Conservation (phyloP, 2,888 invertebrate species). For the Brachylomia viminalis region DNA sequence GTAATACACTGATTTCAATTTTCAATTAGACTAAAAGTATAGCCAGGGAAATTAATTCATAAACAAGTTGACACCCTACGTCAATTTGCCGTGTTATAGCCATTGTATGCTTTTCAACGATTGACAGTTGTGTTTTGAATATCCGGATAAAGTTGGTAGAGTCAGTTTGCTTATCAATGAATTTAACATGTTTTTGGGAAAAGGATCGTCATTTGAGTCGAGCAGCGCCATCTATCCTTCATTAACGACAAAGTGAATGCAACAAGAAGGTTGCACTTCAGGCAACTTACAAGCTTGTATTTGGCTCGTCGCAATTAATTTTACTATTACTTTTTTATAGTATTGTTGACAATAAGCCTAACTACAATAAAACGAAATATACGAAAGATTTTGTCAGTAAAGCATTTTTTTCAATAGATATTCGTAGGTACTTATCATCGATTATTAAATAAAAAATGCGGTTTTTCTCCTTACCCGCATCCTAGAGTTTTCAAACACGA, state of each 20-base stretch:
- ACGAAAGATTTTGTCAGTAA: no score
- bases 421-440: not conserved
- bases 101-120: not conserved
- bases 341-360: not conserved
- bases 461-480: conserved; percentile 80
- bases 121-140: not conserved
- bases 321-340: not conserved
- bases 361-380: not conserved
- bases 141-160: not conserved
- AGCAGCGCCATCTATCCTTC: conserved; percentile 38
- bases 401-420: not conserved
- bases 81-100: not conserved
- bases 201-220: not conserved
- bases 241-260: not conserved
- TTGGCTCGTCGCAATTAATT: not conserved
- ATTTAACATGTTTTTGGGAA: not conserved
- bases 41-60: no score
- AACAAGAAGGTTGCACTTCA: not conserved
- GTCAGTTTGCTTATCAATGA: not conserved
- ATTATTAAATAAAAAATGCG: not conserved
- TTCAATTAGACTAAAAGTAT: not conserved
- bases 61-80: not conserved
- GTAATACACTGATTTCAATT: not conserved
- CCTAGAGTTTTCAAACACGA: conserved; percentile 87
- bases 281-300: not conserved